Percentiles rank a stretch among this genome's conserved stretches.
Conservation (phyloP, 2,888 invertebrate genomes). For the Byasa hedistus region DNA sequence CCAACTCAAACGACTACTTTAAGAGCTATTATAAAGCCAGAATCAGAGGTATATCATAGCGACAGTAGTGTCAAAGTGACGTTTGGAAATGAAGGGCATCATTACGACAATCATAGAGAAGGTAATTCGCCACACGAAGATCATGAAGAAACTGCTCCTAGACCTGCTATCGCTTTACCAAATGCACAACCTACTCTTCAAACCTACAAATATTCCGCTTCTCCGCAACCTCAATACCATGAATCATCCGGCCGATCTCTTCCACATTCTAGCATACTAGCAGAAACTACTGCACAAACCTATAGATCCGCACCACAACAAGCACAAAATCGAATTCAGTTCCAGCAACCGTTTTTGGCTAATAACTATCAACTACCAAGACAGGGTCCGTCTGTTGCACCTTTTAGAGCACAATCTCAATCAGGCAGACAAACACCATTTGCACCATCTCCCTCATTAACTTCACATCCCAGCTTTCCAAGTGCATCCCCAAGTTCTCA, state of each 20-base stretch:
- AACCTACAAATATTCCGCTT: slow-evolving; percentile 54
- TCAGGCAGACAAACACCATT: slow-evolving; percentile 58
- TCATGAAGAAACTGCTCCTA: slow-evolving; percentile 83
- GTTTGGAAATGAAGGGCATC: slow-evolving; percentile 84
- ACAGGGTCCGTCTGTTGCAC: slow-evolving; percentile 63
- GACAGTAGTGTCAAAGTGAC: slow-evolving; percentile 90
- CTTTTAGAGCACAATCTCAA: slow-evolving; percentile 62
- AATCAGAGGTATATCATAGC: slow-evolving; percentile 90
- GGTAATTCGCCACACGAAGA: slow-evolving; percentile 53
- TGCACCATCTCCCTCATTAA: slow-evolving; percentile 53
- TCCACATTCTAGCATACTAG: slow-evolving; percentile 33
- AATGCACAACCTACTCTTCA: slow-evolving; percentile 58
- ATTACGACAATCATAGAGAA: slow-evolving; percentile 53
- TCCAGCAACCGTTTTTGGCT: slow-evolving; percentile 64
- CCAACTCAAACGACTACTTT: slow-evolving; percentile 87
- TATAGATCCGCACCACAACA: slow-evolving; percentile 58
- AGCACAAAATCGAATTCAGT: slow-evolving; percentile 72
- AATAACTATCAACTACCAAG: slow-evolving; percentile 71
- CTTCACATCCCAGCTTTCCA: slow-evolving; percentile 52
- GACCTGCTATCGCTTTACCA: slow-evolving; percentile 80
- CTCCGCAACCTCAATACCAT: slow-evolving; percentile 50
- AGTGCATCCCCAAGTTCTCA: slow-evolving; percentile 57
- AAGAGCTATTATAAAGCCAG: slow-evolving; percentile 91
- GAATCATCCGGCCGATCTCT: slow-evolving; percentile 46
- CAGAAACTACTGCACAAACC: slow-evolving; percentile 46